Evolutionary conservation across 2,113 vertebrate species (phyloP).

Genomic region (Phalacrocorax aristotelis): DNA sequence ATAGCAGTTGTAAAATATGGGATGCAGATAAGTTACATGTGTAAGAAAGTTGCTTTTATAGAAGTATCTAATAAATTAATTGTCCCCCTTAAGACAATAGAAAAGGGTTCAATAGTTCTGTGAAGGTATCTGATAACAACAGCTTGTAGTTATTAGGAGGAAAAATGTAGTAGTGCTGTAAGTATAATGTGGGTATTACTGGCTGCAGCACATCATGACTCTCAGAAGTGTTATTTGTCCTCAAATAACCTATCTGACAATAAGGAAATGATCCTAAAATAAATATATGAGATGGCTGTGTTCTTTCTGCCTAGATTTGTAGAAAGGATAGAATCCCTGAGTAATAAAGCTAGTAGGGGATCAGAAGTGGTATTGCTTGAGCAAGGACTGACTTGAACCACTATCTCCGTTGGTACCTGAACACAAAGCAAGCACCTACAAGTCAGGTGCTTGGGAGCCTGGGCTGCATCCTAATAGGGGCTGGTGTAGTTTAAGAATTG

Average conservation of each 20-base stretch:
- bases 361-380: background rate
- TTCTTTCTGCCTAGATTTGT: fast-evolving
- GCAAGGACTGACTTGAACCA: background rate
- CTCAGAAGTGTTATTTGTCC: background rate
- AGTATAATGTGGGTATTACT: background rate
- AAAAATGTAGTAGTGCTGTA: background rate
- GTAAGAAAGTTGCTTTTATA: background rate
- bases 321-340: fast-evolving
- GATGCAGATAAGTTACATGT: fast-evolving
- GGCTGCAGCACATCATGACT: background rate
- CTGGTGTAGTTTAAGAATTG: fast-evolving
- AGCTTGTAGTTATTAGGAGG: background rate
- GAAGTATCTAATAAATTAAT: fast-evolving
- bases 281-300: background rate
- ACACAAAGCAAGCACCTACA: fast-evolving
- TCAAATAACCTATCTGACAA: background rate
- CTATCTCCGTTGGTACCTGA: background rate
- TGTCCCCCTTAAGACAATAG: fast-evolving
- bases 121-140: background rate
- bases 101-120: background rate
- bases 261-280: background rate
- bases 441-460: background rate
- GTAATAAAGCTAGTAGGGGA: fast-evolving
- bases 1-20: fast-evolving
- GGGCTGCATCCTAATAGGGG: background rate